Conservation (phyloP, 2,888 invertebrate genomes). For the Pseudoips prasinana region DNA sequence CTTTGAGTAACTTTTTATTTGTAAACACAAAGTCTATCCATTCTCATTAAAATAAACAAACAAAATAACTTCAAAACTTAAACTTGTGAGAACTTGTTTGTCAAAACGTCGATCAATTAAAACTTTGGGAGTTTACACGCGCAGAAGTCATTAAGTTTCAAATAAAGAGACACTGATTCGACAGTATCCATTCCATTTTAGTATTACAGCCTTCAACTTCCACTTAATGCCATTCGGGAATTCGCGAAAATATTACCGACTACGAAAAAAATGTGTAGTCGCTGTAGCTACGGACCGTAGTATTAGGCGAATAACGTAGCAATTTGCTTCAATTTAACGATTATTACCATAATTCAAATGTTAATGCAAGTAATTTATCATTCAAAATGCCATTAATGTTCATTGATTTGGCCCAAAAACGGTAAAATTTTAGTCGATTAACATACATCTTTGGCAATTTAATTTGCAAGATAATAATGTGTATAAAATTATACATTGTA, state of each 20-base stretch:
- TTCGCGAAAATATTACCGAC: conserved; percentile 27
- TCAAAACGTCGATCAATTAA: conserved; percentile 14
- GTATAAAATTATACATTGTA: no score
- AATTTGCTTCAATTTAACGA: conserved; percentile 28
- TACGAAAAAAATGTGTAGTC: conserved; percentile 36
- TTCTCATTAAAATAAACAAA: not conserved
- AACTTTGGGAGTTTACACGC: conserved; percentile 22
- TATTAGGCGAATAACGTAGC: conserved; percentile 27
- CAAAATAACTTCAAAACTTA: not conserved
- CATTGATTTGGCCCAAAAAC: conserved; percentile 10
- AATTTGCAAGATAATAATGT: no score
- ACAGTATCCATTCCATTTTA: conserved; percentile 12
- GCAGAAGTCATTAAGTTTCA: conserved; percentile 8
- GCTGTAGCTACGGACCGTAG: conserved; percentile 30
- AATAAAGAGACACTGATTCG: conserved; percentile 14
- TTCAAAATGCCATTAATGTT: conserved; percentile 16
- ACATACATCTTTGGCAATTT: not conserved
- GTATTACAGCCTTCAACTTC: conserved; percentile 10
- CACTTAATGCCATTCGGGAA: conserved; percentile 20
- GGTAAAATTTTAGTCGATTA: conserved; percentile 7
- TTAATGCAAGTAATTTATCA: conserved; percentile 26
- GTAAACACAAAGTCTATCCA: not conserved
- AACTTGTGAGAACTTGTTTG: not conserved
- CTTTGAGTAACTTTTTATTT: not conserved
- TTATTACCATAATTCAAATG: conserved; percentile 27